Base-by-base conservation (phyloP, 1,140 invertebrate genomes). In the Anoplophora glabripennis region DNA sequence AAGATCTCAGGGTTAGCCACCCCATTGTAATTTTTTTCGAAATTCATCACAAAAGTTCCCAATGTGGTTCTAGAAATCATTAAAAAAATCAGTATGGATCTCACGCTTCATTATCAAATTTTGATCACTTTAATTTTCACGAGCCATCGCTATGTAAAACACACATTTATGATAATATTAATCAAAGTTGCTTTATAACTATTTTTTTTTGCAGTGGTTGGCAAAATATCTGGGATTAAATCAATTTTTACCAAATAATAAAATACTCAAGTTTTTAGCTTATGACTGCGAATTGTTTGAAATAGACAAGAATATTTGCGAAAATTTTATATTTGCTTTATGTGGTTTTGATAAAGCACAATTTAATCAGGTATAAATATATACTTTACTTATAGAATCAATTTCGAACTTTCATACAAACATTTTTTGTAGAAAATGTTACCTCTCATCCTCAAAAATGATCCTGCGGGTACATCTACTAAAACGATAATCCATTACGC, bases 381-480 rank as follows among this genome's bases (percentile, higher is more conserved):
- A 18, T 47, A 47, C 10, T 51, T n/a, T 7, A 14, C 8, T n/a
- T 36, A 34, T 36, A 3, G 12, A 7, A 15, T 8, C 14, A n/a
- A 12, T 51, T 51, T 33, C 2, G 2, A 12, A 17, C 1, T 46
- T 2, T n/a, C 3, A 46, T 14, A 11, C 4, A 12, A 4, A 15
- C 10, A n/a, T n/a, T n/a, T 40, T 41, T 41, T 44, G 11, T 21
- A 82, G 77, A 81, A 81, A 47, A 71, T 87, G 17, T 63, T 89
- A 21, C 84, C 87, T 1, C 77, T 88, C 0, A 88, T 93, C 65
- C 73, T 91, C 28, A 77, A 78, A 12, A 90, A 93, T 66, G 81
- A 82, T 10, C 91, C 92, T 5, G 87, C 89, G 3, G 90, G 91
- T 14, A 84, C 90, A 0, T 93, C 90, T 1, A 86, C 85, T 0